phyloP scores from a whole-genome alignment of 1,140 invertebrate genomes.

The Ctenoplectra terminalis region DNA sequence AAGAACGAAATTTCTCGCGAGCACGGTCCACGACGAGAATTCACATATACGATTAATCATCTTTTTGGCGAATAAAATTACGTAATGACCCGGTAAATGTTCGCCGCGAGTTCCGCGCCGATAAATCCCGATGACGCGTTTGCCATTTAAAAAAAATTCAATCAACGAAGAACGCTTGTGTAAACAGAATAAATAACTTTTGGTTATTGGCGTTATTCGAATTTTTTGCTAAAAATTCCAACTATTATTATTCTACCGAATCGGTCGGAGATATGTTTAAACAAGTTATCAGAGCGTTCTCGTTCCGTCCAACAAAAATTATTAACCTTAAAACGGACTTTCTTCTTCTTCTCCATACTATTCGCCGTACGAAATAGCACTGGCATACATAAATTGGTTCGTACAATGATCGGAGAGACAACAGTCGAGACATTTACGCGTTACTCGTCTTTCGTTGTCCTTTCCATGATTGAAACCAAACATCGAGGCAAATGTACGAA shows the following conservation, averaged over 20 bases:
- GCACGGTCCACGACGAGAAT: not conserved
- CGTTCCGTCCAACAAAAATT: not conserved
- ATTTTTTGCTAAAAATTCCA: not conserved
- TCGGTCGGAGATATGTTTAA: not conserved
- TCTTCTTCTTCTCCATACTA: not conserved
- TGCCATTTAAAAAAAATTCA: slow-evolving; percentile 45
- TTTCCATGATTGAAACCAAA: not conserved
- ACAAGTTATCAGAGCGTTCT: not conserved
- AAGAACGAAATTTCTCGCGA: not conserved
- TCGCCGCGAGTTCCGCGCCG: slow-evolving; percentile 39
- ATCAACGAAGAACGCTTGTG: not conserved
- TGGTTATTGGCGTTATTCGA: not conserved
- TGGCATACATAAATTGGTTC: not conserved
- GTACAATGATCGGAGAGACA: not conserved
- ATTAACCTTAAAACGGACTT: not conserved
- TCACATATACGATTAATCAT: not conserved
- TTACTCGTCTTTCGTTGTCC: not conserved
- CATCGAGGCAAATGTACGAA: not conserved
- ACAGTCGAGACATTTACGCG: not conserved
- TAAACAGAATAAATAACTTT: slow-evolving; percentile 12
- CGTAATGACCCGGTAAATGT: slow-evolving; percentile 34
- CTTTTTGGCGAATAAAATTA: slow-evolving; percentile 39
- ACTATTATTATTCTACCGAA: not conserved
- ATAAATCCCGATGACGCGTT: slow-evolving; percentile 39
- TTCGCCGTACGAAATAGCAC: too few relatives aligned